These are phyloP conservation scores for Cebus imitator DNA, from an alignment of 2,113 vertebrate genomes.

Conservation along the genomic window DNA sequence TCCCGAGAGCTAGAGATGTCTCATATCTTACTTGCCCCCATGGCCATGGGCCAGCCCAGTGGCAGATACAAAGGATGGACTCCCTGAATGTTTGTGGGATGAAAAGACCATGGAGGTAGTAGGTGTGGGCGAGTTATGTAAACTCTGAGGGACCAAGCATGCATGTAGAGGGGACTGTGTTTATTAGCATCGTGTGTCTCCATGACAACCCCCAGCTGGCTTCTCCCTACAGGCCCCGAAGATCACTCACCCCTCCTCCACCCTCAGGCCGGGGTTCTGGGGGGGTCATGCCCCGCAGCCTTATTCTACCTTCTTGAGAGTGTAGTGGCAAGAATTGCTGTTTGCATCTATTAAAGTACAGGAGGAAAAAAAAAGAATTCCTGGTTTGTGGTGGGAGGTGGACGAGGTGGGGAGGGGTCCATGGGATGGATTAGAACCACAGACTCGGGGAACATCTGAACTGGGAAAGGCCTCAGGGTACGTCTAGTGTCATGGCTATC, in stretches of 20 bases:
- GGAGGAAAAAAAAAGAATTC: background rate
- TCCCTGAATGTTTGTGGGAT: slow-evolving; percentile 46
- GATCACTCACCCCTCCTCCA: background rate
- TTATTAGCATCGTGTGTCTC: slow-evolving; percentile 35
- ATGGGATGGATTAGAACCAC: background rate
- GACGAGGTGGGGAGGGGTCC: background rate
- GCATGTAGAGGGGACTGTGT: background rate
- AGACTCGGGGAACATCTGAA: background rate
- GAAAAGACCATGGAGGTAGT: slow-evolving; percentile 25
- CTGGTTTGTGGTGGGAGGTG: background rate
- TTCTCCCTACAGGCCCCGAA: background rate
- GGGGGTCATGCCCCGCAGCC: background rate
- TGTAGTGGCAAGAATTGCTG: background rate
- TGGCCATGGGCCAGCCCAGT: background rate
- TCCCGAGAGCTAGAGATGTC: background rate
- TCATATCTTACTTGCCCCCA: background rate
- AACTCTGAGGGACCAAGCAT: slow-evolving; percentile 18
- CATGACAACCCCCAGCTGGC: slow-evolving; percentile 43
- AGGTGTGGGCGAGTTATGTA: slow-evolving; percentile 40
- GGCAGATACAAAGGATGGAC: background rate
- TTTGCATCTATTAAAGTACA: too few species aligned
- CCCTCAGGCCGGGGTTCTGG: background rate
- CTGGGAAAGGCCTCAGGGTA: background rate
- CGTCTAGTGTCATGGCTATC: background rate
- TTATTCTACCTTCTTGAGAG: background rate